Evolutionary conservation across 2,113 vertebrate species (phyloP).

Genomic region (Oenanthe oenanthe): DNA sequence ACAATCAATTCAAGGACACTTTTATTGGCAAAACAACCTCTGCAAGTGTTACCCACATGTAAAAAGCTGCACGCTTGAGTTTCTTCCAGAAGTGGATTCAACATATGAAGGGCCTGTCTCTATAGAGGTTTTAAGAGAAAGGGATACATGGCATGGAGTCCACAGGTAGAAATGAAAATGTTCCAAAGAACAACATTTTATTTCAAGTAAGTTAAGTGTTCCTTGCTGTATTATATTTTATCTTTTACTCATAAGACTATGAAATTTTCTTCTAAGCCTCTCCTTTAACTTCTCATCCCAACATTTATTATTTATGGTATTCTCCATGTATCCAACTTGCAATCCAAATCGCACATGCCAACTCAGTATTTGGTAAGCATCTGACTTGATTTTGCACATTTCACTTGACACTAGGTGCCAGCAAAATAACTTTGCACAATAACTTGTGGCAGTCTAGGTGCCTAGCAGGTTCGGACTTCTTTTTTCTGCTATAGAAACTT

Average conservation of each 20-base stretch:
- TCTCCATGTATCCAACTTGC: background rate
- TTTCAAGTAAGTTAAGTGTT: background rate
- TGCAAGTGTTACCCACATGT: slow-evolving; percentile 49
- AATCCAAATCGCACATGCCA: background rate
- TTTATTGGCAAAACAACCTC: slow-evolving; percentile 54
- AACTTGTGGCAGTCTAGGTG: background rate
- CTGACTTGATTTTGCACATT: background rate
- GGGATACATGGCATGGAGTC: background rate
- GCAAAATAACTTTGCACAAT: background rate
- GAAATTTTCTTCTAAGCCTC: background rate
- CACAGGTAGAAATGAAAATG: background rate
- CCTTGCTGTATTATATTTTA: background rate
- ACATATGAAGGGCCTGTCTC: background rate
- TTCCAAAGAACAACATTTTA: background rate
- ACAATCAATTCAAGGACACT: slow-evolving; percentile 43
- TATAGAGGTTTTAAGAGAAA: background rate
- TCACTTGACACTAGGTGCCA: background rate
- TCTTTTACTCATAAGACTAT: background rate
- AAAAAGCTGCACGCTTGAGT: background rate
- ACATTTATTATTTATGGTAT: background rate
- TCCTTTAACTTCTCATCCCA: background rate
- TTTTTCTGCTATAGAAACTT: background rate
- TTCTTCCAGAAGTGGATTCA: background rate
- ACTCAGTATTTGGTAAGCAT: background rate
- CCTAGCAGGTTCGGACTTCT: background rate